Conservation (phyloP, 2,888 invertebrate species). For the Mesochorus sp. region DNA sequence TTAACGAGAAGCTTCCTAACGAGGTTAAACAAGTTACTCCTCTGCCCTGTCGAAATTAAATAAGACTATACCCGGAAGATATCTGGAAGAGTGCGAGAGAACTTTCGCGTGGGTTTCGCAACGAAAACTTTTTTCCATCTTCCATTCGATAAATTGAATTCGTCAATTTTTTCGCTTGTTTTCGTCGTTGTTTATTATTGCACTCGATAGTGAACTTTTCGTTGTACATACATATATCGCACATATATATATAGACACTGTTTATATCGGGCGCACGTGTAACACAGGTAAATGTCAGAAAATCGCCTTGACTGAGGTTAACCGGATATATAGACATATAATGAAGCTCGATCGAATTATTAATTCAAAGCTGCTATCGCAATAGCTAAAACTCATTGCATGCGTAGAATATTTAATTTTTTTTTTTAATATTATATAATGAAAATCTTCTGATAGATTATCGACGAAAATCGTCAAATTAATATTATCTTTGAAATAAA, state of each 20-base stretch:
- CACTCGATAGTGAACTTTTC: background rate
- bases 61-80: background rate
- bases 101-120: conserved; percentile 42
- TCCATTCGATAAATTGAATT: conserved; percentile 24
- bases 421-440: background rate
- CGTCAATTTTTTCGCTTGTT: conserved; percentile 1
- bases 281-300: background rate
- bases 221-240: background rate
- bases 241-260: background rate
- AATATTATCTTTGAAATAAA: too few species aligned
- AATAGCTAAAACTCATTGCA: background rate
- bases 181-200: conserved; percentile 7
- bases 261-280: background rate
- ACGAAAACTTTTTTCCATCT: conserved; percentile 1
- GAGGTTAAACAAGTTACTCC: conserved; percentile 55
- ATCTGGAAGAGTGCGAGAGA: background rate
- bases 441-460: background rate
- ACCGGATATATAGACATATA: background rate
- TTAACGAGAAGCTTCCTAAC: conserved; percentile 49
- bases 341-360: conserved; percentile 40
- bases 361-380: conserved; percentile 20
- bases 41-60: conserved; percentile 29
- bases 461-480: too few species aligned
- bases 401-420: background rate
- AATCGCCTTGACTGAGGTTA: conserved; percentile 22